Evolutionary conservation across 2,113 vertebrate species (phyloP).

Genomic region (Cavia porcellus): DNA sequence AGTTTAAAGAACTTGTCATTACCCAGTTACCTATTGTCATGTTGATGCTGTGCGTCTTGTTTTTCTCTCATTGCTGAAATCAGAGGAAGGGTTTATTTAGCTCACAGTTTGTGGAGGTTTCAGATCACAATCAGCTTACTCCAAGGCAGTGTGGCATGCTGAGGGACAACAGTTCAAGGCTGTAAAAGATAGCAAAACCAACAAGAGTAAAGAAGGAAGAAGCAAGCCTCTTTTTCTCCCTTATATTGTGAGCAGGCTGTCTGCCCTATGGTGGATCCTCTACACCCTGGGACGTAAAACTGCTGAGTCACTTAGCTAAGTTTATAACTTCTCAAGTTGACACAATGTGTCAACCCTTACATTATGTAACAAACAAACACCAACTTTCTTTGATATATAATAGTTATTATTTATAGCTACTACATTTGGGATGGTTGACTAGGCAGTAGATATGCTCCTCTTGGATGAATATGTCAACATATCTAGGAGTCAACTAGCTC

Average conservation of each 20-base stretch:
- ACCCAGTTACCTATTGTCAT: background rate
- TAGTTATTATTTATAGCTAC: background rate
- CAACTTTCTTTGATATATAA: background rate
- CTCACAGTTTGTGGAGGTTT: background rate
- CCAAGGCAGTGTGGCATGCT: background rate
- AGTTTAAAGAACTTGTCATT: background rate
- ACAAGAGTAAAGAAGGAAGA: background rate
- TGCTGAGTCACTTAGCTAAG: background rate
- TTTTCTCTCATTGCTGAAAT: background rate
- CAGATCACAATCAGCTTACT: background rate
- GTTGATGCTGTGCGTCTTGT: background rate
- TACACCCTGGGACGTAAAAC: background rate
- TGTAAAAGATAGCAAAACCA: background rate
- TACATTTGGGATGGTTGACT: background rate
- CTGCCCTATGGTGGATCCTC: background rate
- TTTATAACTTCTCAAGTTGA: background rate
- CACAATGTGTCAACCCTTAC: background rate
- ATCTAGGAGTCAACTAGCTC: background rate
- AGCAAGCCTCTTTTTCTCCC: background rate
- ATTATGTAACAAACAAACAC: background rate
- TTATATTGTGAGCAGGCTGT: background rate
- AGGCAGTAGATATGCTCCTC: background rate
- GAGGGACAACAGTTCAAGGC: background rate
- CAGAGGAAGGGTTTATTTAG: background rate
- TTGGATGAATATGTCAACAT: background rate